A percentile compares a stretch with the other conserved stretches of the same genome.
These are phyloP conservation scores for Bovichtus variegatus DNA, from an alignment of 2,797 vertebrate genomes.

Conservation along the genomic window DNA sequence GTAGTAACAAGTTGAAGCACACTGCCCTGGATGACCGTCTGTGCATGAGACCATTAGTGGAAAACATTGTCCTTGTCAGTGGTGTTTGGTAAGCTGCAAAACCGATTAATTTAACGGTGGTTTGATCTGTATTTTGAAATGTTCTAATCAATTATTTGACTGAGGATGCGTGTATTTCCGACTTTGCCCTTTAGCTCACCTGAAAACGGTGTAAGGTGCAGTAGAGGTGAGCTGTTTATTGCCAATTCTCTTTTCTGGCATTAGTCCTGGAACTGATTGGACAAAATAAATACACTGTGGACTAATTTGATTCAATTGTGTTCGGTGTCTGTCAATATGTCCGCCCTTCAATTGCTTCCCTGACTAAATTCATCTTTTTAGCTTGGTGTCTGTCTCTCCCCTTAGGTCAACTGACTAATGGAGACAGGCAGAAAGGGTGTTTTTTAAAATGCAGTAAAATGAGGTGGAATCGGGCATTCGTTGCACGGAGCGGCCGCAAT, in stretches of 20 bases:
- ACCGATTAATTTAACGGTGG: neutral
- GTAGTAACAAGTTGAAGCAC: slow-evolving; percentile 2
- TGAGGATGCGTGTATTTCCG: slow-evolving; percentile 37
- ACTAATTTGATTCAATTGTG: slow-evolving; percentile 82
- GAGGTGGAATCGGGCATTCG: slow-evolving; percentile 65
- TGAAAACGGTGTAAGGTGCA: slow-evolving; percentile 34
- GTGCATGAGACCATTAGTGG: slow-evolving; percentile 17
- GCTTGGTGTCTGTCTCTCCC: slow-evolving; percentile 62
- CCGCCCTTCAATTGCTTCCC: slow-evolving; percentile 71
- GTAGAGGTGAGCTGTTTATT: slow-evolving; percentile 59
- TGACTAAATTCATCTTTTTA: slow-evolving; percentile 76
- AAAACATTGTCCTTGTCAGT: slow-evolving; percentile 27
- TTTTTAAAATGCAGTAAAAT: slow-evolving; percentile 70
- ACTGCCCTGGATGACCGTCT: slow-evolving; percentile 4
- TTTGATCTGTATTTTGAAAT: slow-evolving; percentile 47
- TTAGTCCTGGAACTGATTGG: slow-evolving; percentile 77
- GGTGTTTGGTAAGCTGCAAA: neutral
- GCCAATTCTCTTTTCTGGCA: slow-evolving; percentile 67
- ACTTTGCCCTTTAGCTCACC: slow-evolving; percentile 45
- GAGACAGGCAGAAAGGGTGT: slow-evolving; percentile 46
- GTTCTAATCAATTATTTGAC: slow-evolving; percentile 42
- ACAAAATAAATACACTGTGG: slow-evolving; percentile 78
- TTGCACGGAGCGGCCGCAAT: slow-evolving; percentile 31
- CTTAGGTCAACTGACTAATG: slow-evolving; percentile 65
- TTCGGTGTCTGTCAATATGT: slow-evolving; percentile 77